Evolutionary conservation across 2,113 vertebrate species (phyloP), one percentile per base, ranked within the genome.

Genomic region (Ophiodon elongatus): DNA sequence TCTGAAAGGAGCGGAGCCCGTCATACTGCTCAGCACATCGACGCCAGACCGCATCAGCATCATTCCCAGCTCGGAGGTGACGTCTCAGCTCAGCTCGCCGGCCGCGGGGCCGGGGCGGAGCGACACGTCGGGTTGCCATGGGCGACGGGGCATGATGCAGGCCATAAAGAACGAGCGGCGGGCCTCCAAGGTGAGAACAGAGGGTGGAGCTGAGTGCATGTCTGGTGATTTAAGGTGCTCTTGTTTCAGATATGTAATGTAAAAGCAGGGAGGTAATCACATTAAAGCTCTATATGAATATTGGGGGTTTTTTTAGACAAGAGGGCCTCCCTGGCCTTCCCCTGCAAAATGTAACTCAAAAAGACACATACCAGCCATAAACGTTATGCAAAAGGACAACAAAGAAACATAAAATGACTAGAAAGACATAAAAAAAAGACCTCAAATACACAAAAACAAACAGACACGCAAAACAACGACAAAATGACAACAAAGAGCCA

Each of bases 141-240:
- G 97, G 70, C 96, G 97, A 13, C 96, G 97, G 29, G 98, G 98
- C 64, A 99, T 98, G 82, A 99, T 99, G 98, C 97, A 99, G 93
- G 97, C 98, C 80, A 99, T 99, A 92, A 99, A 98, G 94, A 99
- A 99, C 0, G 98, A 99, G 89, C 95, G 95, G 62, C 96, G 98
- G 78, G 98, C 98, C 35, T 99, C 98, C 6, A 99, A 99, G 94
- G 94, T 94, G 86, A 90, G 90, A 47, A 8, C 37, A 2, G 15
- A 29, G 71, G 33, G 14, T 1, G n/a, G 33, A 4, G 75, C 13
- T 35, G n/a, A 60, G 62, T 31, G 41, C 21, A 41, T 31, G n/a
- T 54, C 56, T 4, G 65, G 45, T 45, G 80, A 70, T 56, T 54
- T 70, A 56, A 74, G 17, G 45, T 21, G 8, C 25, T 4, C 17